phyloP scores from a whole-genome alignment of 2,888 invertebrate species.

The Helicoverpa assulta region DNA sequence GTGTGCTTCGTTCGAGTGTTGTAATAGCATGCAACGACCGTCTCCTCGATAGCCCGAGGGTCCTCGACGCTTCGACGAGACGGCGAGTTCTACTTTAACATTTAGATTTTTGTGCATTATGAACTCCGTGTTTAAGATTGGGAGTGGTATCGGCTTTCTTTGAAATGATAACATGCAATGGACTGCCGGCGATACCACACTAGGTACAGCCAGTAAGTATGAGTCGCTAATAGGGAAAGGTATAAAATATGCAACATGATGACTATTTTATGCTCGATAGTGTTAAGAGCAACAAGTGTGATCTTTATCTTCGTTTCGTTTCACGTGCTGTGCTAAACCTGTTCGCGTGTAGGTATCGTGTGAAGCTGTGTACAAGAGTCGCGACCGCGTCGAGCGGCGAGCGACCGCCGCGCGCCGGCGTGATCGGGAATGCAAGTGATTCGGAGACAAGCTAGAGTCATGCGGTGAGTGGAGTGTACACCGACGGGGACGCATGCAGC shows the following conservation, averaged over 20 bases:
- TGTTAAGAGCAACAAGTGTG: conserved; percentile 83
- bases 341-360: conserved; percentile 88
- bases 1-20: conserved; percentile 77
- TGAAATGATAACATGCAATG: conserved; percentile 87
- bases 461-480: conserved; percentile 87
- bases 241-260: conserved; percentile 90
- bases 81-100: conserved; percentile 77
- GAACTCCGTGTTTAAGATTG: conserved; percentile 80
- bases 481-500: conserved; percentile 85
- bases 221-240: conserved; percentile 89
- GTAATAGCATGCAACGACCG: conserved; percentile 83
- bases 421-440: conserved; percentile 90
- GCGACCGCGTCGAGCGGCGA: conserved; percentile 75
- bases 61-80: conserved; percentile 70
- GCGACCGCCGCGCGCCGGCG: conserved; percentile 71
- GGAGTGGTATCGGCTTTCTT: conserved; percentile 78
- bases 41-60: conserved; percentile 71
- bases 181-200: conserved; percentile 83
- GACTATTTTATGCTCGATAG: conserved; percentile 83
- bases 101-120: conserved; percentile 80
- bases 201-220: conserved; percentile 81
- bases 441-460: conserved; percentile 84
- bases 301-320: conserved; percentile 72
- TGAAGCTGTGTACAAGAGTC: conserved; percentile 85
- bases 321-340: conserved; percentile 86